Evolutionary conservation across 2,888 invertebrate genomes (phyloP), one percentile per base, ranked within the genome.

Genomic region (Xanthorhoe designata): DNA sequence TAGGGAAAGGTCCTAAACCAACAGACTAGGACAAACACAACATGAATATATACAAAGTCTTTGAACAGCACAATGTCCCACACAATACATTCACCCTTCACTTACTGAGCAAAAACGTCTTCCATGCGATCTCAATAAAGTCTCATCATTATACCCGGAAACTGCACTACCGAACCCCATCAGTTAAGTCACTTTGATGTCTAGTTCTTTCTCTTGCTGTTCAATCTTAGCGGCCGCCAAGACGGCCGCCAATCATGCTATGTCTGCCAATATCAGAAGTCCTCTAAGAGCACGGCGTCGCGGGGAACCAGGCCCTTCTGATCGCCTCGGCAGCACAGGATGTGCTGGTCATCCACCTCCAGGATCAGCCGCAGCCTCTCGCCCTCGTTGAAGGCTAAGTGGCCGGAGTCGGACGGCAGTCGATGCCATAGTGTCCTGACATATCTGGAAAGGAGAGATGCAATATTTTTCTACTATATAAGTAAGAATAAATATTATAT

Each of bases 281-380:
- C 91, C 75, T 92, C 94, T 1, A 89, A 76, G 68, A 95, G 90
- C 18, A 96, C 96, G 42, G 96, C 96, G 68, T 95, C 95, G 66
- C 95, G 94, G 1, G 96, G 96, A 50, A 97, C 97, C 49, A 97
- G 92, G 66, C 97, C 97, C 81, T 96, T 96, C 78, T 96, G 96
- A 47, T 96, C 96, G 7, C 96, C 96, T 74, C 96, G 92, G 78
- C 96, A 96, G 84, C 97, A 97, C 64, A 97, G 88, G 73, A 97
- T 86, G 95, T 96, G 96, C 77, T 96, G 96, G 78, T 95, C 95
- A 84, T 97, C 97, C 53, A 97, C 96, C 78, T 97, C 96, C 32
- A 97, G 90, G 56, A 97, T 95, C 42, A 97, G 94, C 69, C 95
- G 95, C 54, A 97, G 91, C 51, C 95, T 94, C 82, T 97, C 97